Conservation (phyloP, 1,140 invertebrate genomes). For the Brachionus angularis region DNA sequence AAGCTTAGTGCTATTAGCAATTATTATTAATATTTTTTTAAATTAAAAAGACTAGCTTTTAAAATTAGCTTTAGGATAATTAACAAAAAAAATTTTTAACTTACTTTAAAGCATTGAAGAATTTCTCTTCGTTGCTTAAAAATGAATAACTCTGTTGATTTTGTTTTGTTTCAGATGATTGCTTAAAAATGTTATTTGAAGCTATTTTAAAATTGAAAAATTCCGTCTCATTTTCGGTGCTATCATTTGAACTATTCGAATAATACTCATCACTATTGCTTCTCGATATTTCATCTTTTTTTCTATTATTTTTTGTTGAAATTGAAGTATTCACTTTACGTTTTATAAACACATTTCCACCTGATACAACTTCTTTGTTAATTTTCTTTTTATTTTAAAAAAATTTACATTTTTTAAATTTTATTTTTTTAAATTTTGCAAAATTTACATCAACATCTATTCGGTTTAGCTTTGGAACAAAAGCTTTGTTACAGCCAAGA, state of each 20-base stretch:
- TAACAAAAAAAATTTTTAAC: neutral
- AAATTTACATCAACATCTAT: neutral
- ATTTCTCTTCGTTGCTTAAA: conserved; percentile 1
- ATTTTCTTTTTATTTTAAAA: neutral
- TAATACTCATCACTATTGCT: conserved; percentile 10
- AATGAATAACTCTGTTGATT: too few species aligned
- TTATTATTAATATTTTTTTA: conserved; percentile 3
- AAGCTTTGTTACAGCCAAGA: conserved; percentile 7
- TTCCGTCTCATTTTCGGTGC: too few species aligned
- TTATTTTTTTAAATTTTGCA: neutral
- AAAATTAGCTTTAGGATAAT: conserved; percentile 3
- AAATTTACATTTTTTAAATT: neutral
- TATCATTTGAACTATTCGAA: conserved; percentile 3
- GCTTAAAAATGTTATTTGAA: neutral
- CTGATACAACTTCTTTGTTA: neutral
- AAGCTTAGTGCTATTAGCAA: too few species aligned
- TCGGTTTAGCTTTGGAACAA: neutral
- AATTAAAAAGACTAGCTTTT: neutral
- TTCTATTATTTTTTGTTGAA: neutral
- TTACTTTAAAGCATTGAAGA: conserved; percentile 21
- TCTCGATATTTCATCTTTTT: neutral
- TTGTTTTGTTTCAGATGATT: neutral
- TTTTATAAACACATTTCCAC: neutral
- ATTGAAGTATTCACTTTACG: conserved; percentile 1
- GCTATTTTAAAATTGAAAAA: neutral